Conservation (phyloP, 2,113 vertebrate species). For the Prunella himalayana region DNA sequence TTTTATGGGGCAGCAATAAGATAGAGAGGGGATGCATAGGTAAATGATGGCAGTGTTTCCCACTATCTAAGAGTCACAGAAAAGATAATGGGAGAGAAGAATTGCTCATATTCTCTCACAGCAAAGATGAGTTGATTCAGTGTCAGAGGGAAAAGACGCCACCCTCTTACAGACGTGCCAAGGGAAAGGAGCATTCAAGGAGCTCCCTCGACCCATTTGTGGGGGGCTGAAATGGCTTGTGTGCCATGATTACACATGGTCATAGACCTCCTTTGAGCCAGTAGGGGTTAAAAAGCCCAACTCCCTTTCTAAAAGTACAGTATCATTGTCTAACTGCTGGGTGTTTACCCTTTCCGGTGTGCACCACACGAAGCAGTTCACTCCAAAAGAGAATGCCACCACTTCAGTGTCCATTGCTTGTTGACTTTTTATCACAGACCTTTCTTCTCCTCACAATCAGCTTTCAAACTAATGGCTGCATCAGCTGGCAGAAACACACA, state of each 20-base stretch:
- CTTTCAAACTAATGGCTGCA: neutral
- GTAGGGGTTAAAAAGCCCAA: neutral
- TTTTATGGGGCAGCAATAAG: conserved; percentile 18
- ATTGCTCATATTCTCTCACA: neutral
- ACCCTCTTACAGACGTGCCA: neutral
- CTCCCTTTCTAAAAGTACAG: neutral
- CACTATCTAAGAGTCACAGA: neutral
- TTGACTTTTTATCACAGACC: neutral
- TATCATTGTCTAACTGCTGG: neutral
- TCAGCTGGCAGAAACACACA: neutral
- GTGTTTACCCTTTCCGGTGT: neutral
- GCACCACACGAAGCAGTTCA: neutral
- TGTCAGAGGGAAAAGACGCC: neutral
- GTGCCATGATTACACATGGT: neutral
- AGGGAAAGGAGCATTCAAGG: neutral
- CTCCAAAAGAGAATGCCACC: neutral
- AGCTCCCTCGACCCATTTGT: neutral
- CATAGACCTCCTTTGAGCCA: neutral
- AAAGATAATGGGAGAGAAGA: neutral
- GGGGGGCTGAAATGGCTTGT: neutral
- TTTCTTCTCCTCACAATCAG: neutral
- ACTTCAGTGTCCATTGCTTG: neutral
- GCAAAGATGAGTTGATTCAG: neutral
- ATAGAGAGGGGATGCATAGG: neutral
- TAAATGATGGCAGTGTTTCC: conserved; percentile 1